Evolutionary conservation across 2,797 vertebrate genomes (phyloP), one percentile per base, ranked within the genome.

Genomic region (Phrynocephalus vlangalii): DNA sequence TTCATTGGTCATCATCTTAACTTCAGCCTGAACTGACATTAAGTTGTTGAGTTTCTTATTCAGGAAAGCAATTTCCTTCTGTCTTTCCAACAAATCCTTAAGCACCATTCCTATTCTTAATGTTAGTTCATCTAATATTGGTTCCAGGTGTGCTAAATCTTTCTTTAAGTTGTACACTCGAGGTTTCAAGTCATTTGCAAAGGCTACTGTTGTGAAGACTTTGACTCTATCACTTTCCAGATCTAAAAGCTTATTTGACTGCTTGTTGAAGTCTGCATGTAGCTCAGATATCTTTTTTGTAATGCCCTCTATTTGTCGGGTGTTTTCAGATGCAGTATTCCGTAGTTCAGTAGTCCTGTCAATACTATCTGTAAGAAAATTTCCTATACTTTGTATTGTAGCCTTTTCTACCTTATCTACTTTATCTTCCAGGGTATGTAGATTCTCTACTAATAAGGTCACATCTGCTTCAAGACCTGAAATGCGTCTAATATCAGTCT

Each of bases 401-500:
- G 3, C 92, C 88, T 92, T 97, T 94, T 99, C 98, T 38, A 96
- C 96, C 92, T 96, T 97, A 48, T 94, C 72, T 66, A 98, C 91
- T 94, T 97, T 97, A 63, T 96, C 96, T 94, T 98, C 97, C 76
- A 99, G 96, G n/a, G 96, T 94, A 75, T 92, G 93, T 22, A 98
- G 93, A 86, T 97, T 97, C 11, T 96, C 92, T 86, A 97, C 95
- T 92, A 99, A 92, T 1, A 95, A 93, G 66, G 96, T 94, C 83
- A 97, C 94, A 90, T 99, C 99, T 0, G 97, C 96, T 88, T 96
- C 95, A 63, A 99, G 96, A 52, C 99, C 99, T 4, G 97, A 98
- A 97, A 99, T 98, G 15, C 99, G 97, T 79, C 99, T 97, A 87
- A 99, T 92, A 6, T 99, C 98, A 3, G 99, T 99, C 94, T 98